A percentile compares a stretch with the other conserved stretches of the same genome.
Evolutionary conservation across 2,888 invertebrate genomes (phyloP).

Genomic region (Sylvicola fuscatus): DNA sequence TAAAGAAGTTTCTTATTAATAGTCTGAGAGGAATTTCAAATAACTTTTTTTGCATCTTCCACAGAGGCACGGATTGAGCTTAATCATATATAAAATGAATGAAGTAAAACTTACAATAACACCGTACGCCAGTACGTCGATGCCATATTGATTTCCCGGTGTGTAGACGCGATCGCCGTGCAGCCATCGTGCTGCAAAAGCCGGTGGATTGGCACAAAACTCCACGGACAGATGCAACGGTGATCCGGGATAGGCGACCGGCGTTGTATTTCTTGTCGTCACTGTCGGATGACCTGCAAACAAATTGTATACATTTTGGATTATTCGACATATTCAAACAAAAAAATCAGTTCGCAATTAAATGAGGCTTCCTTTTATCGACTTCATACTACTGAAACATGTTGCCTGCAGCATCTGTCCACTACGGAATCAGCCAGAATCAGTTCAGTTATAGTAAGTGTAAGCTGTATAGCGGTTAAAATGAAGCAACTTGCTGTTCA

Average conservation of each 20-base stretch:
- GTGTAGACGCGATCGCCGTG: conserved; percentile 26
- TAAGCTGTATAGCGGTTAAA: too few relatives aligned
- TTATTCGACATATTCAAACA: not conserved
- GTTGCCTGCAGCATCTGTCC: too few relatives aligned
- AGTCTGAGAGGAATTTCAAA: too few relatives aligned
- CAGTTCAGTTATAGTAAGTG: too few relatives aligned
- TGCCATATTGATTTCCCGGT: conserved; percentile 26
- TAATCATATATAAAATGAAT: too few relatives aligned
- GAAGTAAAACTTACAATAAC: conserved; percentile 19
- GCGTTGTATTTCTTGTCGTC: conserved; percentile 38
- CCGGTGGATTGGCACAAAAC: conserved; percentile 55
- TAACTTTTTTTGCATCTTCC: too few relatives aligned
- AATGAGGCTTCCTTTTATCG: not conserved
- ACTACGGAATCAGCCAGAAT: too few relatives aligned
- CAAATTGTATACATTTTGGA: not conserved
- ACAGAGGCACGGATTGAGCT: too few relatives aligned
- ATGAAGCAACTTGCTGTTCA: too few relatives aligned
- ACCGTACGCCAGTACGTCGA: conserved; percentile 23
- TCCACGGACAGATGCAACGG: conserved; percentile 46
- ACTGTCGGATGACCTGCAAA: conserved; percentile 45
- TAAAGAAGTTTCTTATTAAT: too few relatives aligned
- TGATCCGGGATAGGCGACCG: conserved; percentile 47
- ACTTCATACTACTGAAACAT: too few relatives aligned
- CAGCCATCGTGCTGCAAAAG: conserved; percentile 25
- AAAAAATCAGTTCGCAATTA: not conserved